These are phyloP conservation scores for Harmothoe impar DNA, from an alignment of 2,888 invertebrate species.

Conservation along the genomic window DNA sequence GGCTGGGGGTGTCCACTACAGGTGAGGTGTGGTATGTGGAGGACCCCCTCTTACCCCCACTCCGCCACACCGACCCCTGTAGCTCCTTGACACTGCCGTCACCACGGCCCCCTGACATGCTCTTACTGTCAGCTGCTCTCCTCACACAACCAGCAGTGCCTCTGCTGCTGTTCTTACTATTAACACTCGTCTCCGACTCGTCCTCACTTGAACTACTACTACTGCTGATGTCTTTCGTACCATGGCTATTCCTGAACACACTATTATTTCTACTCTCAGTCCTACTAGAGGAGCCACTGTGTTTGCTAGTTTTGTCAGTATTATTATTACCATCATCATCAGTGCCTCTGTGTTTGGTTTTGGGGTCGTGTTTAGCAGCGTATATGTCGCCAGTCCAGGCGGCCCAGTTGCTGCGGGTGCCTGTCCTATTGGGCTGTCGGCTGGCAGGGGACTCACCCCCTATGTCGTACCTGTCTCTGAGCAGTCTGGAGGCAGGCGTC, in stretches of 20 bases:
- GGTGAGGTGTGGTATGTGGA: background rate
- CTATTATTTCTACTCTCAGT: background rate
- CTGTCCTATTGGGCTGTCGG: background rate
- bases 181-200: background rate
- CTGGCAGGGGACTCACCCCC: background rate
- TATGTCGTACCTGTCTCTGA: conserved; percentile 47
- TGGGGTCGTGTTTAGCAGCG: background rate
- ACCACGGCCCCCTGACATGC: background rate
- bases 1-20: background rate
- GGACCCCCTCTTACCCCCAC: background rate
- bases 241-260: background rate
- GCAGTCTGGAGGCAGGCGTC: conserved; percentile 24
- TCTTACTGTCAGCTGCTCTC: background rate
- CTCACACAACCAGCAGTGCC: background rate
- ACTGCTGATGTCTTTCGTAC: background rate
- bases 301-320: no score
- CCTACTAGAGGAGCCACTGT: background rate
- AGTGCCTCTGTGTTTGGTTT: no score
- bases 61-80: background rate
- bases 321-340: no score
- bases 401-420: conserved; percentile 47
- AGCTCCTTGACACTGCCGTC: background rate
- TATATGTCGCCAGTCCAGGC: conserved; percentile 41
- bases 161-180: background rate
- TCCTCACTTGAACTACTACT: background rate